Evolutionary conservation across 2,113 vertebrate genomes (phyloP), one percentile per base, ranked within the genome.

Genomic region (Scalopus aquaticus): DNA sequence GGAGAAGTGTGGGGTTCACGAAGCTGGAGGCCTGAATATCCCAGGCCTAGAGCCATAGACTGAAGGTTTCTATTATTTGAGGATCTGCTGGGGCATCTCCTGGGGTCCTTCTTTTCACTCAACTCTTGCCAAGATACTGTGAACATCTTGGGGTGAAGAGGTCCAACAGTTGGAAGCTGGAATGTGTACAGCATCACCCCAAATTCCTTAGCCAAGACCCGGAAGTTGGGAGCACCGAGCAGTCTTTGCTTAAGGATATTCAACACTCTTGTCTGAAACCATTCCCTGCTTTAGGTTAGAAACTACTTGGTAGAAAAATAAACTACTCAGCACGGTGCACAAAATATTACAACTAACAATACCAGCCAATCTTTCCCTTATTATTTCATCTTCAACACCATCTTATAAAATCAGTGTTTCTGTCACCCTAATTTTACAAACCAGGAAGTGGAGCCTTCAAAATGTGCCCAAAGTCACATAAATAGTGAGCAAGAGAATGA

Each of bases 221-320:
- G 42, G 46, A 94, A 88, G 46, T 24, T 60, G 74, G 82, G 62
- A 58, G 88, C 8, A 54, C 19, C 83, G 30, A 93, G 51, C 26
- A 79, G 28, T 37, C 32, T 19, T 46, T 84, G 22, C 37, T 92
- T 92, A 92, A 90, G 17, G 62, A 88, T 73, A 90, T 88, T 81
- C 37, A 90, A 58, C 39, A 74, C 6, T 54, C 44, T 92, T 79
- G n/a, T 49, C 51, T 93, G 78, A 92, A 95, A 77, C 8, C 32
- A 60, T 80, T 92, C 54, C 51, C 16, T 90, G 42, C 7, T 88
- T 95, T 88, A 94, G 49, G 85, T 89, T 92, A 84, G 74, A 95
- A 90, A 91, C 42, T 84, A 20, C 13, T 81, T 80, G 10, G 12
- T 81, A 69, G 70, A 84, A 96, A 81, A 96, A 81, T 64, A 93